These are phyloP conservation scores for Hypocryptadius cinnamomeus DNA, from an alignment of 2,113 vertebrate species.

Conservation along the genomic window DNA sequence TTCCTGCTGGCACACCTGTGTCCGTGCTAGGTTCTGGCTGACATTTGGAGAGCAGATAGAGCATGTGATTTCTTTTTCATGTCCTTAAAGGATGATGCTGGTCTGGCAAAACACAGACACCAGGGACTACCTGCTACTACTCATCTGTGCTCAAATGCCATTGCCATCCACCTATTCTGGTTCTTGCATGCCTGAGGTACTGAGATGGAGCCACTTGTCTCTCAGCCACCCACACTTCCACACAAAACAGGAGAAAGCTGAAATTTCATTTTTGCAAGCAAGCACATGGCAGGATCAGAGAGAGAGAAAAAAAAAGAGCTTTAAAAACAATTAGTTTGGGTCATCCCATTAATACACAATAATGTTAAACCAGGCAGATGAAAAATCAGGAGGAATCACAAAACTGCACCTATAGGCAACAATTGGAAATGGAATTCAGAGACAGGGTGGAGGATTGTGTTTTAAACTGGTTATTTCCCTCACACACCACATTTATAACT, in stretches of 20 bases:
- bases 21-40: background rate
- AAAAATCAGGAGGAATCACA: background rate
- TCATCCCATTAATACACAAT: background rate
- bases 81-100: background rate
- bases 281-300: background rate
- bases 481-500: background rate
- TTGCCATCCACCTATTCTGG: background rate
- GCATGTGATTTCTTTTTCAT: background rate
- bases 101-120: background rate
- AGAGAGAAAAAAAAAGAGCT: background rate
- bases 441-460: background rate
- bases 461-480: background rate
- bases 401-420: background rate
- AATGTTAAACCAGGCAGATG: background rate
- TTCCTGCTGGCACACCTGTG: background rate
- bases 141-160: background rate
- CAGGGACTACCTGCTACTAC: background rate
- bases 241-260: background rate
- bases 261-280: background rate
- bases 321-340: background rate
- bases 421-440: background rate
- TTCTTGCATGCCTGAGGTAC: background rate
- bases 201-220: background rate
- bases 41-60: background rate
- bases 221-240: background rate